phyloP scores from a whole-genome alignment of 2,797 vertebrate genomes.

The Myotis findleyi region DNA sequence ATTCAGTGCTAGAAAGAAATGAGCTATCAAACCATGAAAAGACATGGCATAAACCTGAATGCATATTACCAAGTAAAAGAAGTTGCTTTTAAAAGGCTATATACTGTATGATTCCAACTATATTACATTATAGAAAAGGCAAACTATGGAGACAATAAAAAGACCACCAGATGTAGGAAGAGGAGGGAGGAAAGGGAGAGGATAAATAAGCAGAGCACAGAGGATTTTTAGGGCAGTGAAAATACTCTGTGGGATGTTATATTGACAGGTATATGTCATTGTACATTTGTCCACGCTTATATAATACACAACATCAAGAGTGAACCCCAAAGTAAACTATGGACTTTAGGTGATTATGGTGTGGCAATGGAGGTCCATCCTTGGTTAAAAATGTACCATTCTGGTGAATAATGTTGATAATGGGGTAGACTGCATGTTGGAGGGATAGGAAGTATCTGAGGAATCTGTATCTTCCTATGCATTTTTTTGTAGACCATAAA shows the following conservation, averaged over 20 bases:
- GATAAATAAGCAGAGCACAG: not conserved
- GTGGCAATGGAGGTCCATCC: not conserved
- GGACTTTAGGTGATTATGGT: not conserved
- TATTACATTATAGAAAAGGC: not conserved
- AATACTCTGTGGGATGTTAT: not conserved
- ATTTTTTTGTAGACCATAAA: not conserved
- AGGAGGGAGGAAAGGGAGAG: too few relatives aligned
- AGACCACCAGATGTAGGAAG: not conserved
- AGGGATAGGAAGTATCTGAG: not conserved
- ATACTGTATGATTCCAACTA: not conserved
- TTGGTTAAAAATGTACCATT: not conserved
- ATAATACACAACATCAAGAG: not conserved
- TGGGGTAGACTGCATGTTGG: not conserved
- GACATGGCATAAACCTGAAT: not conserved
- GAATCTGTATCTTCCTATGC: not conserved
- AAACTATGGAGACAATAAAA: not conserved
- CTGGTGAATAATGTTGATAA: not conserved
- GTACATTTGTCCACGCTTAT: not conserved
- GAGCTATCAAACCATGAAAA: not conserved
- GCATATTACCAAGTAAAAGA: not conserved
- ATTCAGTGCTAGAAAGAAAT: not conserved
- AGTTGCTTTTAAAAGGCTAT: not conserved
- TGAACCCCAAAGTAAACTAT: not conserved
- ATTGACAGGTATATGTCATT: not conserved
- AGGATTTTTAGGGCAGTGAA: not conserved